These are phyloP conservation scores for Pinna nobilis DNA, from an alignment of 1,140 invertebrate genomes.

Conservation along the genomic window DNA sequence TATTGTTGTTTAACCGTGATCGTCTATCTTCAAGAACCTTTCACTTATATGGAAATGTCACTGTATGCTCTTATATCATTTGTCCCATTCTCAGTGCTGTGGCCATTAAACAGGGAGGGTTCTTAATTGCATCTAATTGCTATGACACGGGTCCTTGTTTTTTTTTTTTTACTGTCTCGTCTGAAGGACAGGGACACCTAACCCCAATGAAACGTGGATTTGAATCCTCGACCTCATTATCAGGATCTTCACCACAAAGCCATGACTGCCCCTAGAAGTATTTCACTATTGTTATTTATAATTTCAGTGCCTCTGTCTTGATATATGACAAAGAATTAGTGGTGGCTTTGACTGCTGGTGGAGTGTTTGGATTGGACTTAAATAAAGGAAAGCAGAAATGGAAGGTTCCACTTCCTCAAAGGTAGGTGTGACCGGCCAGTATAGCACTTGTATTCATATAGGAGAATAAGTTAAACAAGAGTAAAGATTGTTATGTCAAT, in stretches of 20 bases:
- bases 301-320: background rate
- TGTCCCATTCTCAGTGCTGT: too few species aligned
- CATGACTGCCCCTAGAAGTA: background rate
- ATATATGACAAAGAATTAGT: constrained; percentile 17
- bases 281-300: background rate
- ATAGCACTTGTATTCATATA: background rate
- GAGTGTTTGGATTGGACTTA: constrained; percentile 46
- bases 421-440: constrained; percentile 36
- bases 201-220: background rate
- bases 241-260: background rate
- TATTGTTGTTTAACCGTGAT: too few species aligned
- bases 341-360: constrained; percentile 47
- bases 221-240: background rate
- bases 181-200: too few species aligned
- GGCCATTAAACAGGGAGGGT: too few species aligned
- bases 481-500: background rate
- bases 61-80: too few species aligned
- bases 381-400: constrained; percentile 58
- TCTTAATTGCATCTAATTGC: too few species aligned
- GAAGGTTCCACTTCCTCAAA: constrained; percentile 59
- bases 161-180: too few species aligned
- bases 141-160: too few species aligned
- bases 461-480: background rate
- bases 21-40: too few species aligned
- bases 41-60: too few species aligned